Evolutionary conservation across 2,888 invertebrate species (phyloP), one percentile per base, ranked within the genome.

Genomic region (Calameuta pallipes): DNA sequence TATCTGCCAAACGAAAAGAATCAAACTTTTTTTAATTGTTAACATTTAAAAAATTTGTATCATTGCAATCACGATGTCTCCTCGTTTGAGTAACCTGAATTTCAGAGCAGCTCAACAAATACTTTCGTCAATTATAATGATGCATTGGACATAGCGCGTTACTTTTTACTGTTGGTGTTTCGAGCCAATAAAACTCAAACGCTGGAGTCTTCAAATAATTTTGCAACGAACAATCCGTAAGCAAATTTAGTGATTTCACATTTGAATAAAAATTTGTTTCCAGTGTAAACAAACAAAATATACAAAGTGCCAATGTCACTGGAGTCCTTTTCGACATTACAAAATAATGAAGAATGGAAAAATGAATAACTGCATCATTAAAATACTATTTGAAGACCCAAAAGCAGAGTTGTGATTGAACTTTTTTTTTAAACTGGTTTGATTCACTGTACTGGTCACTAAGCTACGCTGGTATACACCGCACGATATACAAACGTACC

Each of bases 401-500:
- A 84, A 33, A 82, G 82, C 74, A 75, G 41, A 78, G 79, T 76
- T 80, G 76, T 13, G 69, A 73, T 78, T 75, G 80, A 80, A 80
- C 77, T 81, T 81, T 80, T 80, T 69, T 31, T 31, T 31, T 31
- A 1, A 31, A 84, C 81, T 86, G 84, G 80, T 87, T 86, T 83
- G 80, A 84, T 84, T 87, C 81, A 82, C 78, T 81, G 80, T 82
- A 83, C 79, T 79, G 76, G 75, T 81, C 79, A 83, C 79, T 82
- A 84, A 81, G 78, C 81, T 80, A 81, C 71, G 78, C 75, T 81
- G 80, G 80, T 84, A 83, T 80, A 83, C 82, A 83, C 74, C 82
- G 76, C 81, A 80, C 77, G 75, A 77, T 41, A 77, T 80, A 83
- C 83, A 82, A 82, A 87, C 83, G 86, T 86, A 87, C 81, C 82